phyloP scores from a whole-genome alignment of 2,113 vertebrate species.

The Loxodonta africana region DNA sequence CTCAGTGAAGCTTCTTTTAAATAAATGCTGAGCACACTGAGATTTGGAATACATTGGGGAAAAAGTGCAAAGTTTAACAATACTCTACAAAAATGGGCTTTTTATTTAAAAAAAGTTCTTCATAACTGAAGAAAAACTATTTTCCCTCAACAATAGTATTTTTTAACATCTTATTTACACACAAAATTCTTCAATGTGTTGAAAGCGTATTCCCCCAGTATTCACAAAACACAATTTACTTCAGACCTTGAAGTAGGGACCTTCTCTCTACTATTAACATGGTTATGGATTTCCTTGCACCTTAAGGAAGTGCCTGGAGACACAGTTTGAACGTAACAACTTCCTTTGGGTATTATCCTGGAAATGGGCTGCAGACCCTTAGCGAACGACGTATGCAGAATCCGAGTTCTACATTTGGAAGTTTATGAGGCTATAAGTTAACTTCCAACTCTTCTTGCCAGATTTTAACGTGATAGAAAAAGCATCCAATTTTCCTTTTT shows the following conservation, averaged over 20 bases:
- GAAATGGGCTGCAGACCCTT: not conserved
- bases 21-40: not conserved
- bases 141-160: not conserved
- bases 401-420: slow-evolving; percentile 64
- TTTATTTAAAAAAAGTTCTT: not conserved
- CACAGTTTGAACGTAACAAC: not conserved
- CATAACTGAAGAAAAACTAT: not conserved
- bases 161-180: not conserved
- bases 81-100: not conserved
- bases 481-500: not conserved
- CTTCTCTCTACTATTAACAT: not conserved
- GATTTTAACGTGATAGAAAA: slow-evolving; percentile 74
- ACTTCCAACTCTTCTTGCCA: slow-evolving; percentile 17
- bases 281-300: not conserved
- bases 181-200: not conserved
- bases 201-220: not conserved
- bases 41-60: not conserved
- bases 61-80: not conserved
- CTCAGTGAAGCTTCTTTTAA: not conserved
- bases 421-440: slow-evolving; percentile 71
- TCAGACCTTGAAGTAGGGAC: fast-evolving
- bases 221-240: not conserved
- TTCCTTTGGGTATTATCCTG: not conserved
- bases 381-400: not conserved
- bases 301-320: not conserved